phyloP scores from a whole-genome alignment of 2,888 invertebrate genomes.

The Himalopsyche kuldschensis region DNA sequence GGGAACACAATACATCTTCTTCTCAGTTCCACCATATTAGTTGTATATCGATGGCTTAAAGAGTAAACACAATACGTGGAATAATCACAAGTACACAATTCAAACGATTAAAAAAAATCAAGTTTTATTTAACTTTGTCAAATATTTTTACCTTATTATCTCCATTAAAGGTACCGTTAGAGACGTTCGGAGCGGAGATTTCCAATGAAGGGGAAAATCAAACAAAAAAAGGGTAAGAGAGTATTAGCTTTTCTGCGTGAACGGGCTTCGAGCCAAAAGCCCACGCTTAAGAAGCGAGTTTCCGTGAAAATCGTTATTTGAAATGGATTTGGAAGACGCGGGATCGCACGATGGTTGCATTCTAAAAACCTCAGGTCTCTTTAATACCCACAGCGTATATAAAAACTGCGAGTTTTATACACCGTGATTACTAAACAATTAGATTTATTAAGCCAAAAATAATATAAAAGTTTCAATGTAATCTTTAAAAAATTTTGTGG shows the following conservation, averaged over 20 bases:
- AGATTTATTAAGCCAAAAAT: background rate
- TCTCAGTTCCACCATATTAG: too few species aligned
- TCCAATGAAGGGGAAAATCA: background rate
- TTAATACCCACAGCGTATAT: background rate
- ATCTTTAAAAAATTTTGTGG: too few species aligned
- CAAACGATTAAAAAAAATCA: too few species aligned
- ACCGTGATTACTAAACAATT: background rate
- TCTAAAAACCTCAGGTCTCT: background rate
- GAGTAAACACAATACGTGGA: too few species aligned
- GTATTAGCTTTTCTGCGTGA: background rate
- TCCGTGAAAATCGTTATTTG: conserved; percentile 8
- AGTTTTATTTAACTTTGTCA: background rate
- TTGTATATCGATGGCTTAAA: too few species aligned
- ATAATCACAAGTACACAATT: too few species aligned
- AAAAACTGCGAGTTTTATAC: background rate
- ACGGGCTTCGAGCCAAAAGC: background rate
- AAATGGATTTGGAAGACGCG: background rate
- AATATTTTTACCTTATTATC: background rate
- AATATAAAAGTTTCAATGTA: too few species aligned
- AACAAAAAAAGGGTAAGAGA: background rate
- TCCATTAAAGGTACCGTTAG: background rate
- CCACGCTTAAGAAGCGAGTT: background rate
- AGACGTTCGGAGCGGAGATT: background rate
- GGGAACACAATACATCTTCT: too few species aligned
- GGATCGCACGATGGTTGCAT: background rate